Base-by-base conservation (phyloP, 2,113 vertebrate genomes). In the Trematomus loennbergii region DNA sequence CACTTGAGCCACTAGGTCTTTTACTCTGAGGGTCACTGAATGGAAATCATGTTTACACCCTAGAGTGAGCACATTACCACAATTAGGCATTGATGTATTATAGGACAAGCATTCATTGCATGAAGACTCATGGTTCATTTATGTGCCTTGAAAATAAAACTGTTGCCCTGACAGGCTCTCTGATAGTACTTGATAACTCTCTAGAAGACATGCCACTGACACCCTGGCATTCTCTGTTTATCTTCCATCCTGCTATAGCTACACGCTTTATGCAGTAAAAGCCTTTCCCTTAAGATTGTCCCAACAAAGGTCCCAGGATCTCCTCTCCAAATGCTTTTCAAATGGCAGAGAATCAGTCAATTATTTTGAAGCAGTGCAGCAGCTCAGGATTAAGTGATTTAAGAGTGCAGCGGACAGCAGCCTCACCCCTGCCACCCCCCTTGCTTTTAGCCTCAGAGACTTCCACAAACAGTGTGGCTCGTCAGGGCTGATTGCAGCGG, bases 331-430 rank as follows among this genome's bases (percentile, higher is more conserved):
- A 88, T 86, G 77, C 83, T 74, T 90, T 87, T 85, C 40, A 87
- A 88, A 76, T 49, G 68, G 83, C 55, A 45, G 40, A 71, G 84
- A 92, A 89, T 89, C 78, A 84, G 91, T 94, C 90, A 88, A 87
- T 94, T 90, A 92, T 86, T 88, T 76, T 68, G 78, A 83, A 79
- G 78, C 72, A 78, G 55, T 63, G 81, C 68, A 78, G 80, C 82
- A 17, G 78, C 53, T 62, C 66, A 66, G 92, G 90, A 93, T 94
- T 94, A 91, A 90, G 86, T 81, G 89, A 90, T 67, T 91, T 85
- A 78, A 71, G 54, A 66, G 83, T 63, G 79, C 74, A 75, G 79
- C 59, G 84, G 87, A 77, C 78, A 78, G 75, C 71, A 40, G 59
- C 75, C 29, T 29, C 63, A 46, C 70, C 36, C 73, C 25, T 54